phyloP scores from a whole-genome alignment of 2,797 vertebrate species.

The Crenichthys baileyi region DNA sequence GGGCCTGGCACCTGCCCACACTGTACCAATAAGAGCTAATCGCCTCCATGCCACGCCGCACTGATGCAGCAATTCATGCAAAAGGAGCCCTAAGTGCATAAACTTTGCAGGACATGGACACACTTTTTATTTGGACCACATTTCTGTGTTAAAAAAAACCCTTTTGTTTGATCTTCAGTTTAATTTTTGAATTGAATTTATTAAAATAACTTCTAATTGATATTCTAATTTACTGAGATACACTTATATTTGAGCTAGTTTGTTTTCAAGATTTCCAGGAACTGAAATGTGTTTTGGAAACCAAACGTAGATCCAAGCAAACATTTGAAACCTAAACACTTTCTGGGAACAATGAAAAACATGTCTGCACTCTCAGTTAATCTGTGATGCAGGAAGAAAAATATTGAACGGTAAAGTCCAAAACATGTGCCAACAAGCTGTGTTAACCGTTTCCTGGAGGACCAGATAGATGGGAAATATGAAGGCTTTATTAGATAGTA shows the following conservation, averaged over 20 bases:
- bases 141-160: background rate
- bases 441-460: constrained; percentile 21
- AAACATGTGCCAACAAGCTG: constrained; percentile 6
- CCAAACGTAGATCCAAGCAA: background rate
- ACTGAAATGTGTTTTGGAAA: background rate
- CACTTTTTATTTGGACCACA: background rate
- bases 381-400: background rate
- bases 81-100: background rate
- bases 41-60: background rate
- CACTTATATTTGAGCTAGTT: background rate
- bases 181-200: background rate
- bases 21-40: background rate
- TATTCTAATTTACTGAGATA: background rate
- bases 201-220: background rate
- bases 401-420: background rate
- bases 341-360: constrained; percentile 11
- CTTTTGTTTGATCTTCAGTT: background rate
- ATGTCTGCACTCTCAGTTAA: constrained; percentile 4
- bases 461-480: constrained; percentile 18
- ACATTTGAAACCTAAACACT: constrained; percentile 8
- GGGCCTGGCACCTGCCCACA: too few species aligned
- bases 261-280: background rate
- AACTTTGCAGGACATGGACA: background rate
- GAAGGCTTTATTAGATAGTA: constrained; percentile 10
- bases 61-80: background rate